Base-by-base conservation (phyloP, 2,888 invertebrate species). In the Aporophyla lueneburgensis region DNA sequence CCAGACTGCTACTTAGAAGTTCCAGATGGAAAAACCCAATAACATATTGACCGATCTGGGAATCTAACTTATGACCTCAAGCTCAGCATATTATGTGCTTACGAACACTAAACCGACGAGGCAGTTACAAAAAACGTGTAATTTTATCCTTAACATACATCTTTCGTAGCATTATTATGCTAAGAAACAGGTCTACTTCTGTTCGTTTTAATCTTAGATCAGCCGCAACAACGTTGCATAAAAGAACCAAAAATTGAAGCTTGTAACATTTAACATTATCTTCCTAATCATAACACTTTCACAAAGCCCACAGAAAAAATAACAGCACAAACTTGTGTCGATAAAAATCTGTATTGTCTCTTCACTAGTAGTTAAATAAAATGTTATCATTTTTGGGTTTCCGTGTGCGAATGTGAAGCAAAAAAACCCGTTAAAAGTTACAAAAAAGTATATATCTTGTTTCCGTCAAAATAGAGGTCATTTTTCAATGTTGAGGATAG, bases 311-410 rank as follows among this genome's bases (percentile, higher is more conserved):
- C 19, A 70, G 21, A 72, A 43, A 67, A 66, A 21, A 9, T 53
- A 68, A 70, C 67, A 0, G 27, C n/a, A 65, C 5, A 74, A 80
- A 81, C 84, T 10, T 66, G 76, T 78, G 70, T 87, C 87, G 87
- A 86, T 83, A 86, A 82, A 74, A 71, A 85, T 79, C 73, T 70
- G 54, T 61, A 81, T 46, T 19, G 65, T 78, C 88, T 75, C 93
- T 88, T 79, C 92, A 87, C 93, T 93, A 91, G 74, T 80, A 62
- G 49, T 74, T 33, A 78, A 80, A 80, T 79, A 70, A 85, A 89
- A 88, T 89, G 88, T 92, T 93, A 92, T 92, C 91, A 89, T 92
- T 93, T 90, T 89, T 78, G 80, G 83, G 89, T 93, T 92, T 94
- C 91, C 92, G 92, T 91, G 88, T 89, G 90, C 91, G 89, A 87